Base-by-base conservation (phyloP, 2,797 vertebrate genomes). In the Silurus lanzhouensis region DNA sequence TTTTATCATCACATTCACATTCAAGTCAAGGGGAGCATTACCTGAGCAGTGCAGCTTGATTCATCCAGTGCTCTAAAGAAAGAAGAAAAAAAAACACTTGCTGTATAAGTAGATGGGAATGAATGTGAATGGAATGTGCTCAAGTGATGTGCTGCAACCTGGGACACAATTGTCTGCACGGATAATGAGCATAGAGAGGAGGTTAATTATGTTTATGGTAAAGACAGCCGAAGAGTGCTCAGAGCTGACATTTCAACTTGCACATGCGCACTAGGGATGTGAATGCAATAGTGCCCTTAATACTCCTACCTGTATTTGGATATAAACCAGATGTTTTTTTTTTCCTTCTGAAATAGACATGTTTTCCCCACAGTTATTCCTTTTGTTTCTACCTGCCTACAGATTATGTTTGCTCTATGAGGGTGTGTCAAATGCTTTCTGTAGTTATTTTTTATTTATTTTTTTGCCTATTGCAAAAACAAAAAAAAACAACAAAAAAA, bases 81-180 rank as follows among this genome's bases (percentile, higher is more conserved):
- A 52, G 10, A 52, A 9, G 2, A 20, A 46, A 22, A 20, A 74
- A 55, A 76, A 55, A 52, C 14, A 71, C 44, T 20, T 81, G 70
- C 22, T 25, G 10, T 80, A 89, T 81, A 79, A 82, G 71, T 44
- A 27, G 61, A 84, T 70, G 68, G 76, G 58, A 66, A 67, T 44
- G 22, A 79, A 81, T 68, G 74, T 74, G 48, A 81, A 71, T 76
- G 52, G 64, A 74, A 68, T 75, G 74, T 75, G 79, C 68, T 83
- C 44, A 77, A 68, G 77, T 79, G 76, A 82, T 61, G 72, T 44
- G 78, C 20, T 80, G 82, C 27, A 72, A 86, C 83, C 85, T 85
- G 87, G 88, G 78, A 85, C 81, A 87, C 76, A 52, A 72, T 72
- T 81, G 63, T 64, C 81, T 67, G 60, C 67, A 83, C 66, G 20